Percentiles rank a stretch among this genome's conserved stretches.
phyloP scores from a whole-genome alignment of 2,113 vertebrate species.

The Oreochromis aureus region DNA sequence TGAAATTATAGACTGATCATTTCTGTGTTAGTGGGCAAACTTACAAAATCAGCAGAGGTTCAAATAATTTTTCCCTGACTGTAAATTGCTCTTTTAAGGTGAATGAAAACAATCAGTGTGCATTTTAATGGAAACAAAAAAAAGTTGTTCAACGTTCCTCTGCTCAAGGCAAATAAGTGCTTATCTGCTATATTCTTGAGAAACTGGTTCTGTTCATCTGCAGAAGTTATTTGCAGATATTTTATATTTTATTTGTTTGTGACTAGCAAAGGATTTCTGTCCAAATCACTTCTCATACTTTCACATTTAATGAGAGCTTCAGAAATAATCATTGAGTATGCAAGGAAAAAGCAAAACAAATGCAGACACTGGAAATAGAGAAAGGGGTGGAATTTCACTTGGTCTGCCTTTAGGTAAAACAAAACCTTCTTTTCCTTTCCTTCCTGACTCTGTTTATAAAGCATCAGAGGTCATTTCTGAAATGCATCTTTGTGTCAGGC shows the following conservation, averaged over 20 bases:
- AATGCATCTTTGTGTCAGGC: neutral
- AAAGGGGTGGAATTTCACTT: neutral
- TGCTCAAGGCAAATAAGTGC: neutral
- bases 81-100: neutral
- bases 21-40: neutral
- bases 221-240: neutral
- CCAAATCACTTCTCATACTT: neutral
- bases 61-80: neutral
- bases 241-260: neutral
- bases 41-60: neutral
- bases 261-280: neutral
- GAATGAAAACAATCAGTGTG: neutral
- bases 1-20: neutral
- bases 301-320: neutral
- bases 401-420: neutral
- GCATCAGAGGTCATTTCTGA: neutral
- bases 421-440: neutral
- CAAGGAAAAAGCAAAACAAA: neutral
- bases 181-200: neutral
- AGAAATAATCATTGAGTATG: neutral
- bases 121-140: neutral
- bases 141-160: rapidly evolving
- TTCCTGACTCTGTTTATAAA: neutral
- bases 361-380: neutral
- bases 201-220: neutral